phyloP scores from a whole-genome alignment of 2,888 invertebrate genomes.

The Dryadula phaetusa region DNA sequence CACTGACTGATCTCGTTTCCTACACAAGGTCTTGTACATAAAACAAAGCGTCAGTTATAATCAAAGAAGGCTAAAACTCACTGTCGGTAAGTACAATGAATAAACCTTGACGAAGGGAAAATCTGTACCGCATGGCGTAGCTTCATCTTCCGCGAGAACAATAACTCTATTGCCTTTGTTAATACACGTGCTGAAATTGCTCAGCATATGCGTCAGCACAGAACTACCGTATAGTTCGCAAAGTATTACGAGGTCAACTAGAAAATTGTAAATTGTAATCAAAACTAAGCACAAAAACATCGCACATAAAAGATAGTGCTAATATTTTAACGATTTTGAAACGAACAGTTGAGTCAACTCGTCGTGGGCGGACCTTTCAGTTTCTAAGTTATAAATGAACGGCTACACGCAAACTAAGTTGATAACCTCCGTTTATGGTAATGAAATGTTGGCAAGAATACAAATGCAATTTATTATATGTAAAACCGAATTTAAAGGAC shows the following conservation, averaged over 20 bases:
- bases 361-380: constrained; percentile 39
- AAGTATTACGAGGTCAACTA: constrained; percentile 55
- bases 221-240: constrained; percentile 45
- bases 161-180: constrained; percentile 65
- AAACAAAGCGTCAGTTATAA: constrained; percentile 62
- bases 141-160: constrained; percentile 62
- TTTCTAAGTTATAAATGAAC: constrained; percentile 27
- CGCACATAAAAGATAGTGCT: constrained; percentile 29
- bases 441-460: constrained; percentile 51
- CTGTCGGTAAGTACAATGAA: constrained; percentile 41
- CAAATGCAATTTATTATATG: constrained; percentile 42
- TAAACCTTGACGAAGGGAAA: constrained; percentile 61
- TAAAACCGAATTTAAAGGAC: not conserved
- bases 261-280: constrained; percentile 41
- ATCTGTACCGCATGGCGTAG: constrained; percentile 60
- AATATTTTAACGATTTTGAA: constrained; percentile 45
- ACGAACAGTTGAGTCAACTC: constrained; percentile 48
- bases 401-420: constrained; percentile 36
- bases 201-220: constrained; percentile 60
- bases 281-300: constrained; percentile 24
- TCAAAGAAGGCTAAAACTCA: constrained; percentile 50
- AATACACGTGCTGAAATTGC: constrained; percentile 63
- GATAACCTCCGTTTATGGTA: constrained; percentile 52
- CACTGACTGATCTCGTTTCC: constrained; percentile 55
- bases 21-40: constrained; percentile 54